Conservation (phyloP, 2,797 vertebrate genomes). For the Eulemur coronatus region DNA sequence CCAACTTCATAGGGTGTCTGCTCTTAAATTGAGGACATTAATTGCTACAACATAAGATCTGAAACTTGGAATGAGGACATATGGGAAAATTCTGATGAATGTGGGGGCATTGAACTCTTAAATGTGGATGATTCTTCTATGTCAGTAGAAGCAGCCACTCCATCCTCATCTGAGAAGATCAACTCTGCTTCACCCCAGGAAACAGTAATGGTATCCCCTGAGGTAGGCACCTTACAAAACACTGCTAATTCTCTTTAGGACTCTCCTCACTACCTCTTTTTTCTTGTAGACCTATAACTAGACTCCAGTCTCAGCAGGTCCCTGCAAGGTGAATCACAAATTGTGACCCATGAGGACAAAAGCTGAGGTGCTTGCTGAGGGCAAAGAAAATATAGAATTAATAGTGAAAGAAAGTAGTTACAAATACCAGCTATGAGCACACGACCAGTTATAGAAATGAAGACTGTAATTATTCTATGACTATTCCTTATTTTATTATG, state of each 20-base stretch:
- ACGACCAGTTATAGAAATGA: background rate
- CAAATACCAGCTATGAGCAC: background rate
- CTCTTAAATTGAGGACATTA: background rate
- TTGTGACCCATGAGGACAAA: background rate
- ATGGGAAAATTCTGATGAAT: conserved; percentile 22
- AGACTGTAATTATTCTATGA: background rate
- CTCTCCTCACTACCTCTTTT: background rate
- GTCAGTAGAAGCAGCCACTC: background rate
- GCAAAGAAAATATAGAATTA: background rate
- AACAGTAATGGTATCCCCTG: background rate
- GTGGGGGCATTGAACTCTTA: background rate
- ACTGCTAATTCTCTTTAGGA: background rate
- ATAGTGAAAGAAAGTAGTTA: background rate
- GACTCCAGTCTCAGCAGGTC: background rate
- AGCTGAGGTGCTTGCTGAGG: background rate
- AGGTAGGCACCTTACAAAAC: background rate
- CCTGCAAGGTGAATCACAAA: background rate
- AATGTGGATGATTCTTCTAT: background rate
- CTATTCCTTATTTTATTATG: background rate
- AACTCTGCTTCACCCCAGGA: background rate
- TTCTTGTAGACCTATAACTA: background rate
- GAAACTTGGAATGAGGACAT: background rate
- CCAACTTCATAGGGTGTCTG: background rate
- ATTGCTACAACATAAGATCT: background rate
- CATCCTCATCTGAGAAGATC: background rate